phyloP scores from a whole-genome alignment of 1,140 invertebrate genomes.

The Agraylea sexmaculata region DNA sequence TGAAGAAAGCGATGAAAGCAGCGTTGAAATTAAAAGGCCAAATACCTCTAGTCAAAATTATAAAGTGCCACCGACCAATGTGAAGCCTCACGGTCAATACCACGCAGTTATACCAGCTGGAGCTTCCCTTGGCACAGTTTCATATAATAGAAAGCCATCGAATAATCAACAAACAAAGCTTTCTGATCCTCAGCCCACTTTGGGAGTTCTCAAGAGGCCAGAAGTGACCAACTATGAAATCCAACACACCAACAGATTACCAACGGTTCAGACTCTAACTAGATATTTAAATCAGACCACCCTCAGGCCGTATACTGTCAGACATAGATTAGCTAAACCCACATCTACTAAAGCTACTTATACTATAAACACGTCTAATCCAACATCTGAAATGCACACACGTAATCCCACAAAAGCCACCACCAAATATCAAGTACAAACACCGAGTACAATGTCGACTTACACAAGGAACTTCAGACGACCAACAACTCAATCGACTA shows the following conservation, averaged over 20 bases:
- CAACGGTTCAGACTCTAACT: slow-evolving; percentile 19
- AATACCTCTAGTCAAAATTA: slow-evolving; percentile 3
- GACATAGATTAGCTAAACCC: slow-evolving; percentile 37
- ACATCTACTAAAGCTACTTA: slow-evolving; percentile 24
- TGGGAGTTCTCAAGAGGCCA: slow-evolving; percentile 27
- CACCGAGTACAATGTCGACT: slow-evolving; percentile 29
- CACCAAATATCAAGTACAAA: slow-evolving; percentile 26
- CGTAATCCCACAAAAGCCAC: slow-evolving; percentile 20
- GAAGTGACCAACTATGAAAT: slow-evolving; percentile 30
- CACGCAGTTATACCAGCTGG: too few species aligned
- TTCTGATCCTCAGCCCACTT: slow-evolving; percentile 18
- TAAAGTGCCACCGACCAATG: slow-evolving; percentile 3
- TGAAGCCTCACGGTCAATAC: too few species aligned
- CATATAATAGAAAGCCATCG: too few species aligned
- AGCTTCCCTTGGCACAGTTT: too few species aligned
- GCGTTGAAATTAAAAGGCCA: slow-evolving; percentile 5
- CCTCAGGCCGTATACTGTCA: slow-evolving; percentile 37
- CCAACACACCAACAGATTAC: slow-evolving; percentile 22
- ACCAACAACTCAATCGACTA: slow-evolving; percentile 27
- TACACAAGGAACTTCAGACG: slow-evolving; percentile 16
- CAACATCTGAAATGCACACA: slow-evolving; percentile 9
- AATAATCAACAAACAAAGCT: slow-evolving; percentile 27
- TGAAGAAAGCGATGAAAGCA: slow-evolving; percentile 14
- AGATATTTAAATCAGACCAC: slow-evolving; percentile 40
- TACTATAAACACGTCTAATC: slow-evolving; percentile 7